These are phyloP conservation scores for Lepidurus couesii DNA, from an alignment of 1,140 invertebrate genomes.

Conservation along the genomic window DNA sequence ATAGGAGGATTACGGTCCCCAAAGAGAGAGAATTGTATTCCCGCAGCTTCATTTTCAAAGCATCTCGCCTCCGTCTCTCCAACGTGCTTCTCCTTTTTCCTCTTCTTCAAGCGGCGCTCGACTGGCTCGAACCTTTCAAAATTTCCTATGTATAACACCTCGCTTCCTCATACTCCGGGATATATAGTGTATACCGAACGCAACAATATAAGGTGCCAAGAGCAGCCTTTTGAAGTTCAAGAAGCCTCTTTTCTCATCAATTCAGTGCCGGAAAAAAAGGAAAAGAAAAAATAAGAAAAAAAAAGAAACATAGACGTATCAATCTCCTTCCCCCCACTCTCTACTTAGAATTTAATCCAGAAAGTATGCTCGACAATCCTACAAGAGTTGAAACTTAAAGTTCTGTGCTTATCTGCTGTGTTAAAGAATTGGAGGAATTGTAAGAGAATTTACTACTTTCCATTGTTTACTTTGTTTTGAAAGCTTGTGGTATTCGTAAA, in stretches of 20 bases:
- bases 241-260: neutral
- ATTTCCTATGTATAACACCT: constrained; percentile 2
- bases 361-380: neutral
- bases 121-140: neutral
- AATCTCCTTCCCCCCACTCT: neutral
- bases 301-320: neutral
- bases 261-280: neutral
- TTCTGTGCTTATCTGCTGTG: no score
- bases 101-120: neutral
- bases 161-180: neutral
- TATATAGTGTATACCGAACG: neutral
- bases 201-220: neutral
- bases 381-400: no score
- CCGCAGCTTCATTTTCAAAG: neutral
- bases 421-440: no score
- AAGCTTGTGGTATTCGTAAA: no score
- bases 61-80: neutral
- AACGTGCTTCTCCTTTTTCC: neutral
- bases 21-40: neutral
- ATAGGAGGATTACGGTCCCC: neutral
- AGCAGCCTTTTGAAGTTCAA: constrained; percentile 7
- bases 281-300: neutral
- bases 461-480: no score
- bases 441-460: no score
- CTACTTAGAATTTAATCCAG: neutral